phyloP scores from a whole-genome alignment of 2,113 vertebrate species.

The Gracilinanus agilis region DNA sequence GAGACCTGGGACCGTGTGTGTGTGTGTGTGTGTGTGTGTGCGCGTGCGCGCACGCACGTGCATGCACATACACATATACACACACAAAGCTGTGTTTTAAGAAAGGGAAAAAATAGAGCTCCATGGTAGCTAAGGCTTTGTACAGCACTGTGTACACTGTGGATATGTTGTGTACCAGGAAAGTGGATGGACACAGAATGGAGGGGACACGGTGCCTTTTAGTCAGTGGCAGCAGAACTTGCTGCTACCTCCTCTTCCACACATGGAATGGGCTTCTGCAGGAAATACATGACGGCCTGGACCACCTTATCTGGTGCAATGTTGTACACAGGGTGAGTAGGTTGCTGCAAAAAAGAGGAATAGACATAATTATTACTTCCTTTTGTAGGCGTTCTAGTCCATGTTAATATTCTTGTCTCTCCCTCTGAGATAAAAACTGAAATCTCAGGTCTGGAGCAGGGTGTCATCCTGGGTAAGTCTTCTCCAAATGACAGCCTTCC shows the following conservation, averaged over 20 bases:
- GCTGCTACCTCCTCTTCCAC: slow-evolving; percentile 60
- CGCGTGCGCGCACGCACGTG: accelerated
- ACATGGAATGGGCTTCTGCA: slow-evolving; percentile 87
- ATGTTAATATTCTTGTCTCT: neutral
- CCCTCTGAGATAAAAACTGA: slow-evolving; percentile 13
- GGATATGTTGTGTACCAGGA: neutral
- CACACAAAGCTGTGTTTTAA: slow-evolving; percentile 31
- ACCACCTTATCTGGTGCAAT: slow-evolving; percentile 95
- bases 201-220: neutral
- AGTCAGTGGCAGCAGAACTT: slow-evolving; percentile 28
- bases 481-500: neutral
- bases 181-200: neutral
- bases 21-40: slow-evolving; percentile 46
- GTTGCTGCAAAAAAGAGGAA: slow-evolving; percentile 85
- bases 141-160: neutral
- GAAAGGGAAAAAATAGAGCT: slow-evolving; percentile 58
- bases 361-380: neutral
- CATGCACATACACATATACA: neutral
- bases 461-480: neutral
- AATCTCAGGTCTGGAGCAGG: slow-evolving; percentile 13
- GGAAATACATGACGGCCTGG: slow-evolving; percentile 90
- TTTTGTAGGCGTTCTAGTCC: neutral
- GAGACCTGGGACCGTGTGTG: slow-evolving; percentile 54
- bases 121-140: slow-evolving; percentile 50
- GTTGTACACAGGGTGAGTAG: slow-evolving; percentile 97